These are phyloP conservation scores for Himalopsyche kuldschensis DNA, from an alignment of 2,888 invertebrate species.

Conservation along the genomic window DNA sequence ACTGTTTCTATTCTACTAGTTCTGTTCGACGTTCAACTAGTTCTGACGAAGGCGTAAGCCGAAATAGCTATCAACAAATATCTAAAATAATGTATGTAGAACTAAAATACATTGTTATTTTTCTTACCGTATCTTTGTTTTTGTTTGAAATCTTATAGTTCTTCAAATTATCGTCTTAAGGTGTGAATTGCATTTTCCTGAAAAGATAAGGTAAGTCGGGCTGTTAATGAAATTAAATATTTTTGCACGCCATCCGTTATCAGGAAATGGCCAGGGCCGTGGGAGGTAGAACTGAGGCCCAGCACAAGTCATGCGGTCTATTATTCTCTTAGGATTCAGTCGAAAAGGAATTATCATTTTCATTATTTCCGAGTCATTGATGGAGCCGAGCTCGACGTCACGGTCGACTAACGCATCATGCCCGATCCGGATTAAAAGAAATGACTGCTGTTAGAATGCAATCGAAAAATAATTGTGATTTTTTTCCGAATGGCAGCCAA, in stretches of 20 bases:
- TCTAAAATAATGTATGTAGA: too few relatives aligned
- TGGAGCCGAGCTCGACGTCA: background rate
- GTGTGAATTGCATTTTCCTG: background rate
- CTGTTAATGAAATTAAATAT: background rate
- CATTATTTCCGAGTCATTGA: background rate
- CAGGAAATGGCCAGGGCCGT: background rate
- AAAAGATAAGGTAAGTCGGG: background rate
- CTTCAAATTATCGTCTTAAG: too few relatives aligned
- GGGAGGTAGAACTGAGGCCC: background rate
- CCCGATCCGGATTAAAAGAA: conserved; percentile 14
- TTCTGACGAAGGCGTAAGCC: too few relatives aligned
- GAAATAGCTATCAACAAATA: too few relatives aligned
- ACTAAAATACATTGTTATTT: too few relatives aligned
- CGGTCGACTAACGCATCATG: background rate
- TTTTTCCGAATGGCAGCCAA: background rate
- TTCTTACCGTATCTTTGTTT: too few relatives aligned
- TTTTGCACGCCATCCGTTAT: background rate
- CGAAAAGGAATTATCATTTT: background rate
- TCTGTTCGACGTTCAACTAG: too few relatives aligned
- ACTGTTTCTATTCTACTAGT: too few relatives aligned
- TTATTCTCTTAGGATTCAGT: background rate
- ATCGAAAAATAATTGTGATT: background rate
- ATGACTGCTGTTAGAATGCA: background rate
- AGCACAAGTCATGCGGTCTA: background rate
- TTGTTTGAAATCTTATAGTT: too few relatives aligned